Evolutionary conservation across 2,797 vertebrate species (phyloP).

Genomic region (Aulostomus chinensis): DNA sequence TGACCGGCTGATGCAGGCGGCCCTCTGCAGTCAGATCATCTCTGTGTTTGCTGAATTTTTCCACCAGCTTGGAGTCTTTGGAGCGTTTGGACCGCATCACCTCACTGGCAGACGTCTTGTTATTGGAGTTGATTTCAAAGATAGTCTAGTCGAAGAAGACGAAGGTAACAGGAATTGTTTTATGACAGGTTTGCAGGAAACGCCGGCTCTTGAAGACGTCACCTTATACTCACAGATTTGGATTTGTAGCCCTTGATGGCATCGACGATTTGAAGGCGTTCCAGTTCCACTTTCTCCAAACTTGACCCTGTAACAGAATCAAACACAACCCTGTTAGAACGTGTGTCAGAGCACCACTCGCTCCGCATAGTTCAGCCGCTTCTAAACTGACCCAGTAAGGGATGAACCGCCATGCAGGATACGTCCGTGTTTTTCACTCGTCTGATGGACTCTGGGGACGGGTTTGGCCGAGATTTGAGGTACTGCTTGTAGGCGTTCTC

Average conservation of each 20-base stretch:
- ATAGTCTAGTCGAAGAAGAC: conserved; percentile 83
- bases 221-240: conserved; percentile 86
- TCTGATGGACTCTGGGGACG: conserved; percentile 91
- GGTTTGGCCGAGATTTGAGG: conserved; percentile 87
- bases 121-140: conserved; percentile 93
- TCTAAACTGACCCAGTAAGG: conserved; percentile 85
- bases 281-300: conserved; percentile 86
- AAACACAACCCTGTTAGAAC: background rate
- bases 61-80: conserved; percentile 79
- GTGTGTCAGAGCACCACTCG: background rate
- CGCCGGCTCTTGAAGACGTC: background rate
- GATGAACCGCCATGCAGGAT: conserved; percentile 87
- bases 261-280: conserved; percentile 89
- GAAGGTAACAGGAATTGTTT: background rate
- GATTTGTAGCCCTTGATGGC: conserved; percentile 89
- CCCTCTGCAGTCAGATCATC: conserved; percentile 66
- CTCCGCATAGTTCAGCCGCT: background rate
- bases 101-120: conserved; percentile 83
- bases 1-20: conserved; percentile 19
- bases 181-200: background rate
- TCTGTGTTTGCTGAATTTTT: conserved; percentile 82
- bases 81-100: conserved; percentile 91
- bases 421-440: conserved; percentile 86
- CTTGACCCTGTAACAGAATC: conserved; percentile 74
- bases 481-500: conserved; percentile 96